Conservation (phyloP, 2,888 invertebrate genomes). For the Holacanthella duospinosa region DNA sequence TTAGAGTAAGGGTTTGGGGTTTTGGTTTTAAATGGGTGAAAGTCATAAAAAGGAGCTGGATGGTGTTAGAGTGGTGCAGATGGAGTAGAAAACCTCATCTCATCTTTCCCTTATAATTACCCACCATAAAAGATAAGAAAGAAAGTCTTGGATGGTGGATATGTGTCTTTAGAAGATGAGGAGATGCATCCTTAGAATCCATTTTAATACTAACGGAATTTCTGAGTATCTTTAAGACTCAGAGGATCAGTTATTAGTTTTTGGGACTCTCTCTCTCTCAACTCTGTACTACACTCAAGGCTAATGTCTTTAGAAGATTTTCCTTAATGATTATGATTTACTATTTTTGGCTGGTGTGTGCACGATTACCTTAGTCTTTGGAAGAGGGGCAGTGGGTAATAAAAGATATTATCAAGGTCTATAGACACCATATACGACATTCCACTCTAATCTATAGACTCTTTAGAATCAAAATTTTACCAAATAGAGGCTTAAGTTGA, state of each 20-base stretch:
- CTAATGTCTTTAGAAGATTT: constrained; percentile 4
- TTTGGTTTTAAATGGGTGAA: not conserved
- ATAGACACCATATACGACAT: not conserved
- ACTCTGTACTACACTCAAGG: not conserved
- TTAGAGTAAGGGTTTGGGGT: not conserved
- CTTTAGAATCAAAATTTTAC: no score
- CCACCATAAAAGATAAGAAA: constrained; percentile 3
- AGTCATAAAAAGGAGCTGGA: not conserved
- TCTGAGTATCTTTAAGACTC: not conserved
- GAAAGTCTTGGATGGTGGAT: not conserved
- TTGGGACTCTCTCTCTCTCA: not conserved
- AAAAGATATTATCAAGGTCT: not conserved
- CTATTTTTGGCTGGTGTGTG: not conserved
- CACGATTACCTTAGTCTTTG: not conserved
- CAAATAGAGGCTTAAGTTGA: no score
- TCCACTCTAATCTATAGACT: no score
- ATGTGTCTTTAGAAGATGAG: not conserved
- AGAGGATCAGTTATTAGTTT: constrained; percentile 3
- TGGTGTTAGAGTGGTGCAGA: not conserved
- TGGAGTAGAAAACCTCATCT: not conserved
- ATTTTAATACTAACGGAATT: not conserved
- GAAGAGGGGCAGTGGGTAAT: no score
- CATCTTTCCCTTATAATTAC: constrained; percentile 1
- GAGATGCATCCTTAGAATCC: not conserved
- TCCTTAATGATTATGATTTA: constrained; percentile 5